Evolutionary conservation across 2,888 invertebrate genomes (phyloP), one percentile per base, ranked within the genome.

Genomic region (Agriopis marginaria): DNA sequence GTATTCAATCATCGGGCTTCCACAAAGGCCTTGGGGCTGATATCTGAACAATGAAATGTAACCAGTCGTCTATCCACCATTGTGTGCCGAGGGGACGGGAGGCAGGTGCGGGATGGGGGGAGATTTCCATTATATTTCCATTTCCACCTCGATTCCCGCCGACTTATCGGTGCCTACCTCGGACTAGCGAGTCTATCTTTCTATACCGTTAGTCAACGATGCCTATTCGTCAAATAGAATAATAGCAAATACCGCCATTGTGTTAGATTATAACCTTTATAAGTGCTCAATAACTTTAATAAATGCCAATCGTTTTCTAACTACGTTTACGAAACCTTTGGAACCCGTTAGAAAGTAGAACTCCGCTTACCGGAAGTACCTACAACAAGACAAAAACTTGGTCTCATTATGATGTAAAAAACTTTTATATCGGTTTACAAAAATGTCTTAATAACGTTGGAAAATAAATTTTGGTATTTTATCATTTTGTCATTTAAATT

Each of bases 21-120:
- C 91, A 93, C 93, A 93, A 94, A 93, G 86, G 93, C 92, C 92
- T 86, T 81, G 83, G 85, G 88, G 81, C 92, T 93, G 94, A 94
- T 94, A 94, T 92, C 93, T 92, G 93, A 93, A 94, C 94, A 94
- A 93, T 94, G 94, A 93, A 93, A 93, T 92, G 94, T 93, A 93
- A 93, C 93, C 92, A 94, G 93, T 93, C 93, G 93, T 93, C 91
- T 90, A 90, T 92, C 89, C 90, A 85, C 89, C 92, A 94, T 94
- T 94, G 94, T 93, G 86, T 85, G 88, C 82, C 82, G 79, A 77
- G 78, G 83, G 81, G 79, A 82, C 75, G 75, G 77, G 72, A 73
- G 66, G 73, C 78, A 75, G 75, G 72, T 72, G 72, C 59, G 61
- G 78, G 79, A 79, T 73, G 76, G 86, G 83, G 86, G 86, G 86